A percentile compares a stretch with the other conserved stretches of the same genome.
Evolutionary conservation across 2,888 invertebrate species (phyloP).

Genomic region (Andricus quercusramuli): DNA sequence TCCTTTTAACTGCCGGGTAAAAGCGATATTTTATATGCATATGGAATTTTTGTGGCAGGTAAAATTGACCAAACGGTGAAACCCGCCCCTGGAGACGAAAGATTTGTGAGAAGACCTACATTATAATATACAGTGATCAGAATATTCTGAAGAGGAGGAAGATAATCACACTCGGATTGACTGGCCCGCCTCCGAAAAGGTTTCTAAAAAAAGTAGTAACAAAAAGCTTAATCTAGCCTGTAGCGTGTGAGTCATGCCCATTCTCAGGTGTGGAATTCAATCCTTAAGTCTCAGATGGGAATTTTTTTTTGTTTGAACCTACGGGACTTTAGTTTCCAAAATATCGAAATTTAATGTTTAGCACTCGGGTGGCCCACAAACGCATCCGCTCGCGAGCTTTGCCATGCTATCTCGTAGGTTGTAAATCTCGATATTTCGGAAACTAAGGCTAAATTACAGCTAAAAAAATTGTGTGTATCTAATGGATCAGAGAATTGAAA

Average conservation of each 20-base stretch:
- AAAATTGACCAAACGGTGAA: constrained; percentile 30
- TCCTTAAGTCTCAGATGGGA: not conserved
- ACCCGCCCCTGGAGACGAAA: constrained; percentile 22
- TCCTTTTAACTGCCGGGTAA: constrained; percentile 22
- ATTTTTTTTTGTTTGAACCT: too few species aligned
- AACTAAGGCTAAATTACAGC: too few species aligned
- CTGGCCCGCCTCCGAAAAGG: constrained; percentile 38
- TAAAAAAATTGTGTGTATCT: too few species aligned
- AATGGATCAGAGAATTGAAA: constrained; percentile 9
- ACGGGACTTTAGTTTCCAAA: too few species aligned
- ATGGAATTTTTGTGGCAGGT: constrained; percentile 27
- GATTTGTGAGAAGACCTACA: constrained; percentile 40
- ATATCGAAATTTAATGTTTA: too few species aligned
- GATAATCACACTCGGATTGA: constrained; percentile 39
- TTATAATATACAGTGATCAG: constrained; percentile 41
- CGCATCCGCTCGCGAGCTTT: too few species aligned
- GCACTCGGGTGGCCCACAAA: too few species aligned
- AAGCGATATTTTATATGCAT: constrained; percentile 35
- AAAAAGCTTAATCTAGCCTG: constrained; percentile 6
- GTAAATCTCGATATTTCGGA: too few species aligned
- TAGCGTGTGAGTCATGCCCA: constrained; percentile 23
- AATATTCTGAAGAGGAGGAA: constrained; percentile 29
- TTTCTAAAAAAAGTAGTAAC: constrained; percentile 32
- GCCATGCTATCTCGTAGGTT: too few species aligned
- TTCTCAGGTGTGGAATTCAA: constrained; percentile 28